Evolutionary conservation across 2,797 vertebrate species (phyloP).

Genomic region (Takifugu rubripes): DNA sequence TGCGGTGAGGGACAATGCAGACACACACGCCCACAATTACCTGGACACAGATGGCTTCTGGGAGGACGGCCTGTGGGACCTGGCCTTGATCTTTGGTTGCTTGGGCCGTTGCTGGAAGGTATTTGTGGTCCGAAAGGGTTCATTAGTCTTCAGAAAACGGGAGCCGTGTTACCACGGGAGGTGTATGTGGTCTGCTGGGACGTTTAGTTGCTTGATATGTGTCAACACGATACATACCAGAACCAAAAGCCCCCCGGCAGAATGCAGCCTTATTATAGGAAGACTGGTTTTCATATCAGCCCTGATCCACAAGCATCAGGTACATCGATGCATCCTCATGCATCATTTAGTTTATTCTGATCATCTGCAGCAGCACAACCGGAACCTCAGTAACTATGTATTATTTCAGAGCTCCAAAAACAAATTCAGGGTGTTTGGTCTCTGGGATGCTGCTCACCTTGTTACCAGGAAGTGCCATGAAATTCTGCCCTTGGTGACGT

Average conservation of each 20-base stretch:
- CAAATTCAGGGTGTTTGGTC: too few relatives aligned
- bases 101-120: too few relatives aligned
- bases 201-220: not conserved
- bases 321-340: constrained; percentile 10
- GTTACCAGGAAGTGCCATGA: too few relatives aligned
- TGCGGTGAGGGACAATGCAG: too few relatives aligned
- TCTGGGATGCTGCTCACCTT: too few relatives aligned
- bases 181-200: not conserved
- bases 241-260: not conserved
- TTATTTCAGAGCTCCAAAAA: too few relatives aligned
- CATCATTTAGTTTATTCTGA: constrained; percentile 27
- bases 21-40: not conserved
- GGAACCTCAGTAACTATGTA: too few relatives aligned
- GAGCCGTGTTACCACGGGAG: not conserved
- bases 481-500: too few relatives aligned
- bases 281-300: not conserved
- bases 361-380: constrained; percentile 7
- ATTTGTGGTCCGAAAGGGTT: too few relatives aligned
- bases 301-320: not conserved
- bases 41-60: not conserved
- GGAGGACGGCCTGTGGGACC: too few relatives aligned
- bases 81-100: too few relatives aligned
- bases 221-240: not conserved
- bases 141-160: too few relatives aligned
- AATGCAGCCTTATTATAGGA: not conserved